A percentile compares a stretch with the other conserved stretches of the same genome.
phyloP scores from a whole-genome alignment of 2,888 invertebrate genomes.

The Blomia tropicalis region DNA sequence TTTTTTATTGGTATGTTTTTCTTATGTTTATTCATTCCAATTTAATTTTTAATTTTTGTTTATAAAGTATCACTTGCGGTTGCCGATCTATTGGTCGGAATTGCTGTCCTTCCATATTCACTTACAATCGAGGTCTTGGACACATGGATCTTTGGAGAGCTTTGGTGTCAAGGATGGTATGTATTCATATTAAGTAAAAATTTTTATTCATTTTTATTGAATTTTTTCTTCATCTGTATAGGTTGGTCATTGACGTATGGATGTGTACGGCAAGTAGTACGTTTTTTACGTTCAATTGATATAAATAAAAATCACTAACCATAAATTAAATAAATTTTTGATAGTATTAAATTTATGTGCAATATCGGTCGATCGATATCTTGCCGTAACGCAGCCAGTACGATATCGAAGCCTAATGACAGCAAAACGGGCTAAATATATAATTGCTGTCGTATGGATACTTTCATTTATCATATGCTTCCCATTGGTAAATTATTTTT shows the following conservation, averaged over 20 bases:
- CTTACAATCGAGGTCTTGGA: slow-evolving; percentile 68
- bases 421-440: slow-evolving; percentile 59
- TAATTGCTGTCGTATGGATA: slow-evolving; percentile 85
- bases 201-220: not conserved
- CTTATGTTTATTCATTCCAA: not conserved
- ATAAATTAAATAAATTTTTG: slow-evolving; percentile 35
- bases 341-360: slow-evolving; percentile 67
- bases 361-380: slow-evolving; percentile 65
- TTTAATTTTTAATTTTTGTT: not conserved
- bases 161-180: slow-evolving; percentile 84
- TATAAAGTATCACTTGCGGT: slow-evolving; percentile 67
- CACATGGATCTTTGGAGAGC: slow-evolving; percentile 91
- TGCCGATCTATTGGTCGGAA: slow-evolving; percentile 84
- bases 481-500: slow-evolving; percentile 47
- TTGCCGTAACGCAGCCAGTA: slow-evolving; percentile 89
- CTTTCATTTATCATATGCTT: slow-evolving; percentile 78
- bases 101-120: slow-evolving; percentile 86
- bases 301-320: not conserved
- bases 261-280: slow-evolving; percentile 83
- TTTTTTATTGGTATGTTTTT: slow-evolving; percentile 52
- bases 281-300: not conserved
- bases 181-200: not conserved
- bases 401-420: slow-evolving; percentile 78
- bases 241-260: slow-evolving; percentile 86
- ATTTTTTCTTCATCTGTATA: not conserved